Evolutionary conservation across 2,797 vertebrate genomes (phyloP), one percentile per base, ranked within the genome.

Genomic region (Labroides dimidiatus): DNA sequence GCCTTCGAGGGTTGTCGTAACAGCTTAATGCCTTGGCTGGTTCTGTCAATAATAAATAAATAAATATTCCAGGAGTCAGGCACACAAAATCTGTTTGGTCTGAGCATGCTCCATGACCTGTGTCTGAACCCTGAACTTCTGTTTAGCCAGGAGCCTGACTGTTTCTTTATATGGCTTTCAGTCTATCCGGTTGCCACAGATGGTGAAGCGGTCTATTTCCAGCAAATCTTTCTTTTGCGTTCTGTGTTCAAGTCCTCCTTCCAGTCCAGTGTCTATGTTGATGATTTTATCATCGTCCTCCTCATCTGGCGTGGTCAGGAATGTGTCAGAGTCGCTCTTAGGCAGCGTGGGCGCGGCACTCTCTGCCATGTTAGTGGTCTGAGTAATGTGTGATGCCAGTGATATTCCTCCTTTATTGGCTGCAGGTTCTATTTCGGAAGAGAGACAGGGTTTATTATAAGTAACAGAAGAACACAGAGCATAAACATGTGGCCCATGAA

Each of bases 151-250:
- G 77, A 76, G 70, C 8, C 19, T 54, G 30, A 67, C 59, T 68
- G 30, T 68, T 52, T 63, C 15, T 62, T 21, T 1, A 51, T n/a
- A 10, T 16, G 39, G 70, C 57, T 0, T 94, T 97, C 93, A 99
- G 95, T 99, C 97, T 86, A 99, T 99, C 62, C 97, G 93, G 93
- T 99, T 99, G 85, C 98, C 98, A 55, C 98, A 99, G 87, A 99
- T 99, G 77, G 98, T 99, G 93, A 99, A 99, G 84, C 98, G 96
- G 93, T 99, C 98, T 80, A 99, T 98, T 87, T 99, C 97, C 85
- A 99, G 72, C 89, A 99, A 93, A 85, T 99, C 97, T 91, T 98
- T 98, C 91, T 99, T 97, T 64, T 96, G 92, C 15, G 96, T 93
- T 88, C 94, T 94, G 86, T 93, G 95, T 87, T 94, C 94, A 41